Percentiles rank a stretch among this genome's conserved stretches.
Conservation (phyloP, 1,140 invertebrate genomes). For the Drosophila pectinifera region DNA sequence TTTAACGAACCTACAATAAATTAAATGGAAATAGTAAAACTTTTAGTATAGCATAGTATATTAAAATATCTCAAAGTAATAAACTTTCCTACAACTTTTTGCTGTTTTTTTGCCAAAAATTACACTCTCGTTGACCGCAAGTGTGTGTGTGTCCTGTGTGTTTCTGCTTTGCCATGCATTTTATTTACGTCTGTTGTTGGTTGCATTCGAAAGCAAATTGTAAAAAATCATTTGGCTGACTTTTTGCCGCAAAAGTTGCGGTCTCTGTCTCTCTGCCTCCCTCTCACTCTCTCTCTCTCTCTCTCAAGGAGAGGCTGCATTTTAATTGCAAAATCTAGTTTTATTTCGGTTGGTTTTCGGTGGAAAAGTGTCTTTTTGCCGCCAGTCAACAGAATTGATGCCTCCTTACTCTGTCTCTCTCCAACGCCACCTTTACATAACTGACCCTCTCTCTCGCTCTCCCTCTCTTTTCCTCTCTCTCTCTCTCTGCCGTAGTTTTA, state of each 20-base stretch:
- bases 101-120: not conserved
- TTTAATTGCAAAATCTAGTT: conserved; percentile 73
- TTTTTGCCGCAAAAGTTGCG: conserved; percentile 51
- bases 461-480: too few relatives aligned
- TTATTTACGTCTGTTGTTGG: conserved; percentile 35
- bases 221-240: conserved; percentile 66
- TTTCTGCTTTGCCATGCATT: conserved; percentile 47
- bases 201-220: conserved; percentile 56
- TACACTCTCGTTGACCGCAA: conserved; percentile 3
- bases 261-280: not conserved
- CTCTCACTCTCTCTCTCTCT: not conserved
- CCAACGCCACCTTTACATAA: too few relatives aligned
- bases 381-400: conserved; percentile 55
- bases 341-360: conserved; percentile 52
- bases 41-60: too few relatives aligned
- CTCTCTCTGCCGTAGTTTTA: conserved; percentile 7
- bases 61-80: too few relatives aligned
- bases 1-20: too few relatives aligned
- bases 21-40: too few relatives aligned
- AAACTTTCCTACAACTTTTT: not conserved
- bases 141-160: not conserved
- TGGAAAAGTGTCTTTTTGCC: conserved; percentile 41
- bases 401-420: conserved; percentile 18
- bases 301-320: conserved; percentile 39
- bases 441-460: not conserved